Evolutionary conservation across 2,888 invertebrate genomes (phyloP).

Genomic region (Drosophila lacicola): DNA sequence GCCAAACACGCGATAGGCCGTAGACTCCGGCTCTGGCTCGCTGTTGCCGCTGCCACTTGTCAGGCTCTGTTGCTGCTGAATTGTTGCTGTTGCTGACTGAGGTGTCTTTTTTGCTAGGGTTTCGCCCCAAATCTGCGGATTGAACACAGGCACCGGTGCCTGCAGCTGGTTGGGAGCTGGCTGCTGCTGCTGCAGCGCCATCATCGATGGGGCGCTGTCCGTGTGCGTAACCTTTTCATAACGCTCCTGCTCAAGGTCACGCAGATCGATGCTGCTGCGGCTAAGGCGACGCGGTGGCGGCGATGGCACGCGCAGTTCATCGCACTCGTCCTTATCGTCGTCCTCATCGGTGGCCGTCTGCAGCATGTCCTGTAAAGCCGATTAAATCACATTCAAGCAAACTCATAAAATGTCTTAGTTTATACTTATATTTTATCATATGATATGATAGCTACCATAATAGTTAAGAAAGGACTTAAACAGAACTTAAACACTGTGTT

Average conservation of each 20-base stretch:
- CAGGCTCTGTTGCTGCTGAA: conserved; percentile 59
- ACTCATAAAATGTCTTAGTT: neutral
- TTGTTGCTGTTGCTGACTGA: neutral
- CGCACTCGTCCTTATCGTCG: conserved; percentile 84
- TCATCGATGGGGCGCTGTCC: conserved; percentile 85
- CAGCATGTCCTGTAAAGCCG: conserved; percentile 78
- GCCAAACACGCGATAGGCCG: conserved; percentile 70
- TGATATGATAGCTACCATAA: no score
- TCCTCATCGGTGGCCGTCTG: conserved; percentile 83
- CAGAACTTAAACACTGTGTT: no score
- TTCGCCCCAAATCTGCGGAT: conserved; percentile 79
- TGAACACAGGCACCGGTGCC: conserved; percentile 65
- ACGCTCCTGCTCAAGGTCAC: conserved; percentile 85
- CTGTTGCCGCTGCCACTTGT: conserved; percentile 78
- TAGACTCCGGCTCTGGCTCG: conserved; percentile 70
- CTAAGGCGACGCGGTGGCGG: conserved; percentile 85
- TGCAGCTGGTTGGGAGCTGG: conserved; percentile 53
- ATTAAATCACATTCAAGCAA: conserved; percentile 25
- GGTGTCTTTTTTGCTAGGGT: conserved; percentile 39
- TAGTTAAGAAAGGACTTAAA: no score
- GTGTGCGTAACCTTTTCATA: conserved; percentile 85
- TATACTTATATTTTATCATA: no score
- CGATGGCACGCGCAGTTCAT: conserved; percentile 85
- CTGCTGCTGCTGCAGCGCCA: conserved; percentile 82
- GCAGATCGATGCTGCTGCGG: conserved; percentile 85